phyloP scores from a whole-genome alignment of 2,797 vertebrate genomes.

The Acipenser oxyrinchus region DNA sequence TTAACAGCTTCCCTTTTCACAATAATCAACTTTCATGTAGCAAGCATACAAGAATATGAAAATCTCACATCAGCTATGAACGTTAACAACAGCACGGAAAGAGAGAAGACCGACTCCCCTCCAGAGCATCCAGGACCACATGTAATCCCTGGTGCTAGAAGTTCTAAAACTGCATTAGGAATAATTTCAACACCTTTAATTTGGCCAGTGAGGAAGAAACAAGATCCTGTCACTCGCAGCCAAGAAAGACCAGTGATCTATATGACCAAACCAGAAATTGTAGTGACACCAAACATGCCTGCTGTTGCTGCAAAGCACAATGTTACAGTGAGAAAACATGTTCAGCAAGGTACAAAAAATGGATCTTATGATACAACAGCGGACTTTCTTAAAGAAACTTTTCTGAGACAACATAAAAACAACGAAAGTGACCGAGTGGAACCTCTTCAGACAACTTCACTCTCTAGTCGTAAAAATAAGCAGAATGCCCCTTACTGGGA shows the following conservation, averaged over 20 bases:
- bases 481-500: too few relatives aligned
- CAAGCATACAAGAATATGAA: slow-evolving; percentile 53
- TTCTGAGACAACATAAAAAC: slow-evolving; percentile 25
- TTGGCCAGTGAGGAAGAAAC: slow-evolving; percentile 67
- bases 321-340: slow-evolving; percentile 28
- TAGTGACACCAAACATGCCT: slow-evolving; percentile 16
- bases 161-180: slow-evolving; percentile 53
- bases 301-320: slow-evolving; percentile 28
- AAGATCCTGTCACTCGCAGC: slow-evolving; percentile 29
- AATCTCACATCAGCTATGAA: slow-evolving; percentile 43
- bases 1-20: slow-evolving; percentile 29
- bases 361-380: slow-evolving; percentile 17
- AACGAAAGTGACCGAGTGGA: slow-evolving; percentile 27
- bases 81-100: slow-evolving; percentile 32
- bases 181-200: slow-evolving; percentile 75
- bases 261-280: slow-evolving; percentile 48
- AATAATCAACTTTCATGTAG: slow-evolving; percentile 31
- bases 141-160: slow-evolving; percentile 29
- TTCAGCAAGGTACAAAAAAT: slow-evolving; percentile 29
- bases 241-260: slow-evolving; percentile 30
- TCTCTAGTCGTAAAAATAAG: slow-evolving; percentile 54
- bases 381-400: slow-evolving; percentile 18
- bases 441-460: slow-evolving; percentile 19
- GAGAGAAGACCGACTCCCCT: slow-evolving; percentile 20
- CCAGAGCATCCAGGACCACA: slow-evolving; percentile 14